These are phyloP conservation scores for Picathartes gymnocephalus DNA, from an alignment of 2,113 vertebrate genomes.

Conservation along the genomic window DNA sequence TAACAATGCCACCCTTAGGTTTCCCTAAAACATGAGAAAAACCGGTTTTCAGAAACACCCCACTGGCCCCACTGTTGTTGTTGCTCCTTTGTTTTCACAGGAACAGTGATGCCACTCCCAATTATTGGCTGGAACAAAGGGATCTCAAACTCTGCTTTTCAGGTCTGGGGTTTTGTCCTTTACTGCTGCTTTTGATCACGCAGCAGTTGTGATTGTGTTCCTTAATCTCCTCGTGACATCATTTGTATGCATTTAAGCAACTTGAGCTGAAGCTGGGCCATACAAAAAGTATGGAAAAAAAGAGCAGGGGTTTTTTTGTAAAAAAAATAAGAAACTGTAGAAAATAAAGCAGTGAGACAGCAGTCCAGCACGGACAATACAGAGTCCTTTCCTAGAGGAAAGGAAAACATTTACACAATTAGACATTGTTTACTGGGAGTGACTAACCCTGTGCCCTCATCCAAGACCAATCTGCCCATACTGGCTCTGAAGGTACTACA, in stretches of 20 bases:
- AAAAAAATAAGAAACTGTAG: not conserved
- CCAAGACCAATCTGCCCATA: not conserved
- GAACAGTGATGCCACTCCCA: not conserved
- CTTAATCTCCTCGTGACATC: not conserved
- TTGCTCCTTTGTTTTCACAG: not conserved
- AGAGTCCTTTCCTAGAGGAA: not conserved
- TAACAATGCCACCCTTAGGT: not conserved
- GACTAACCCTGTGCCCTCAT: not conserved
- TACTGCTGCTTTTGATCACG: not conserved
- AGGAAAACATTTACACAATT: constrained; percentile 9
- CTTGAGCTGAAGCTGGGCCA: not conserved
- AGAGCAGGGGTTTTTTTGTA: not conserved
- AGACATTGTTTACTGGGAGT: not conserved
- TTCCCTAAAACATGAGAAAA: not conserved
- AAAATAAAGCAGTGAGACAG: not conserved
- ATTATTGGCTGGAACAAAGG: not conserved
- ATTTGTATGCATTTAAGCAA: not conserved
- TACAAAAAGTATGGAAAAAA: not conserved
- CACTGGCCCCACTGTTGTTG: not conserved
- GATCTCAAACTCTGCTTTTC: not conserved
- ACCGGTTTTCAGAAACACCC: not conserved
- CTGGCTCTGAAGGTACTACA: not conserved
- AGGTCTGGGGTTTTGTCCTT: not conserved
- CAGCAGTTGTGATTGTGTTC: not conserved
- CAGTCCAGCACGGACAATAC: not conserved